These are phyloP conservation scores for Ennomos erosarius DNA, from an alignment of 2,888 invertebrate species.

Conservation along the genomic window DNA sequence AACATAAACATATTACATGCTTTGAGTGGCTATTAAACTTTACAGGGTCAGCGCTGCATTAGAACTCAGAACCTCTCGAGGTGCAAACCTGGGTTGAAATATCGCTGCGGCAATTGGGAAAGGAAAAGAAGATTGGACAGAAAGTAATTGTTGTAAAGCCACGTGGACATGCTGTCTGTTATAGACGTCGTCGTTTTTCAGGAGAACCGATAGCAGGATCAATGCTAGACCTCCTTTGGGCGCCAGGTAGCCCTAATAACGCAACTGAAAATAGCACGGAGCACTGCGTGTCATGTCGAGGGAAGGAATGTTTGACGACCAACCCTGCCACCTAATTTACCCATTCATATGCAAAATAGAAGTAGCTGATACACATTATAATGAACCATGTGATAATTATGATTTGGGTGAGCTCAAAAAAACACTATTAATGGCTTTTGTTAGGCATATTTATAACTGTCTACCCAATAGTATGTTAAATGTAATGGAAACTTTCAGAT, in stretches of 20 bases:
- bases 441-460: no score
- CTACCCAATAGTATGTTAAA: background rate
- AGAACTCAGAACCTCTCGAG: no score
- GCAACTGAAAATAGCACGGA: conserved; percentile 44
- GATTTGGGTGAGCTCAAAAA: conserved; percentile 47
- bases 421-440: background rate
- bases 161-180: no score
- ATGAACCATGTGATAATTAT: conserved; percentile 54
- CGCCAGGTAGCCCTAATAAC: conserved; percentile 56
- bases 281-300: conserved; percentile 63
- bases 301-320: conserved; percentile 60
- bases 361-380: conserved; percentile 49
- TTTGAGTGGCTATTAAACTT: no score
- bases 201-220: conserved; percentile 55
- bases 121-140: no score
- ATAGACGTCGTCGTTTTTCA: conserved; percentile 14
- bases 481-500: conserved; percentile 39
- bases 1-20: no score
- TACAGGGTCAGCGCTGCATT: no score
- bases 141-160: no score
- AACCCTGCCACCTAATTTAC: conserved; percentile 51
- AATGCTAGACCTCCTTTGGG: conserved; percentile 58
- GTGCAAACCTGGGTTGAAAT: no score
- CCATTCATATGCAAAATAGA: conserved; percentile 62
- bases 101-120: no score